Percentiles rank a stretch among this genome's conserved stretches.
Evolutionary conservation across 2,113 vertebrate genomes (phyloP).

Genomic region (Colius striatus): DNA sequence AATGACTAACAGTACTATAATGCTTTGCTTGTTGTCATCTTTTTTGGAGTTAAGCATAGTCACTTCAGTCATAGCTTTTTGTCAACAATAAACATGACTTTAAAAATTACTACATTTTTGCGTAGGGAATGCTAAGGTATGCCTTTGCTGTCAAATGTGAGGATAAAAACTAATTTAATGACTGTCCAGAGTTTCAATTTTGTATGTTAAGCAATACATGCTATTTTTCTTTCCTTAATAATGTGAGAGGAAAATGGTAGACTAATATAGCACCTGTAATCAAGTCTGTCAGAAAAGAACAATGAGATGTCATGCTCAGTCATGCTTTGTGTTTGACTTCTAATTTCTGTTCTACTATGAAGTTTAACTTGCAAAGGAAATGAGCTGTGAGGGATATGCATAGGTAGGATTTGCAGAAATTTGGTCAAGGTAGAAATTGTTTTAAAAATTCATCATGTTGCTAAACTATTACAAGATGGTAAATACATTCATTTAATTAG

Average conservation of each 20-base stretch:
- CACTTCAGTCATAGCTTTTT: not conserved
- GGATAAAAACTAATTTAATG: not conserved
- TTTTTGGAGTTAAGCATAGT: not conserved
- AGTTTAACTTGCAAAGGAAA: not conserved
- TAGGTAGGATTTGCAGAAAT: not conserved
- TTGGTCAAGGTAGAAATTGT: not conserved
- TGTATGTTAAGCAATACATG: not conserved
- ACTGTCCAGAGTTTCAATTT: not conserved
- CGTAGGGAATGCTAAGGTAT: not conserved
- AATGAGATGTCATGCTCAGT: conserved; percentile 4
- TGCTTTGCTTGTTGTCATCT: not conserved
- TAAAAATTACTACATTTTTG: not conserved
- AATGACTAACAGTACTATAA: not conserved
- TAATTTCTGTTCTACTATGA: not conserved
- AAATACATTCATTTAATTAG: not conserved
- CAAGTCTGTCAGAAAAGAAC: conserved; percentile 1
- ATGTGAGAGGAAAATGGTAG: not conserved
- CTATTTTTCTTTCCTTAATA: conserved; percentile 1
- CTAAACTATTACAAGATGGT: not conserved
- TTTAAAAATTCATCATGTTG: not conserved
- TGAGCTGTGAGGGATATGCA: not conserved
- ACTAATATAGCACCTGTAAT: not conserved
- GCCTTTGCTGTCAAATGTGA: not conserved
- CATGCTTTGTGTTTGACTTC: not conserved
- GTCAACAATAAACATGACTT: not conserved